Conservation (phyloP, 30 jellyfish, hydroid and myxozoan species). For the Phacellophora camtschatica region DNA sequence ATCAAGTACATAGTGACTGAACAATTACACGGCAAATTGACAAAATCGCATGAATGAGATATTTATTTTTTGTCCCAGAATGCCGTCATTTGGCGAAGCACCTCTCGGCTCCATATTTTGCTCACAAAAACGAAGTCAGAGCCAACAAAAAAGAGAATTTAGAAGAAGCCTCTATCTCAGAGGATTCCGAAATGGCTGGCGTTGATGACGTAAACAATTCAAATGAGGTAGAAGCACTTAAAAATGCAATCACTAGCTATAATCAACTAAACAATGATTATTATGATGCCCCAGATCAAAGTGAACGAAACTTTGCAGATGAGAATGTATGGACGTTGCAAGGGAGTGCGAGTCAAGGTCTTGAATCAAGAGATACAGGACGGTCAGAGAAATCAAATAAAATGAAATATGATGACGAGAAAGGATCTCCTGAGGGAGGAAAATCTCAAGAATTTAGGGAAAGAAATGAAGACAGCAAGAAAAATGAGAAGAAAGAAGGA, state of each 20-base stretch:
- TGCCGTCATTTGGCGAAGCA: constrained; percentile 28
- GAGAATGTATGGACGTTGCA: background rate
- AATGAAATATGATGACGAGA: background rate
- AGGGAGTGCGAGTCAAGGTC: background rate
- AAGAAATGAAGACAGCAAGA: background rate
- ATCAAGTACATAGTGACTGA: no score
- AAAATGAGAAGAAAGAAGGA: background rate
- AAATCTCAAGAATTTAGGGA: background rate
- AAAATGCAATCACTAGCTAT: constrained; percentile 29
- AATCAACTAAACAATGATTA: constrained; percentile 15
- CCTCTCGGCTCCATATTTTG: background rate
- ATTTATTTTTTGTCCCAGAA: constrained; percentile 28
- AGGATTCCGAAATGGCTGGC: constrained; percentile 6
- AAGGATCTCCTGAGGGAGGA: background rate
- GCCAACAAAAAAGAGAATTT: constrained; percentile 22
- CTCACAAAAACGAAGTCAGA: background rate
- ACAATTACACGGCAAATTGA: no score
- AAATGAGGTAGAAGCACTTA: constrained; percentile 36
- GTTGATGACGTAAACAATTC: background rate
- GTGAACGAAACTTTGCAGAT: background rate
- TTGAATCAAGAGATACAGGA: constrained; percentile 20
- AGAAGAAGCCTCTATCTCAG: background rate
- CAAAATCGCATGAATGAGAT: no score
- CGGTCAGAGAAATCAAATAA: background rate
- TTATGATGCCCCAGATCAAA: background rate